Percentiles rank a stretch among this genome's conserved stretches.
phyloP scores from a whole-genome alignment of 2,888 invertebrate species.

The Volucella zonaria region DNA sequence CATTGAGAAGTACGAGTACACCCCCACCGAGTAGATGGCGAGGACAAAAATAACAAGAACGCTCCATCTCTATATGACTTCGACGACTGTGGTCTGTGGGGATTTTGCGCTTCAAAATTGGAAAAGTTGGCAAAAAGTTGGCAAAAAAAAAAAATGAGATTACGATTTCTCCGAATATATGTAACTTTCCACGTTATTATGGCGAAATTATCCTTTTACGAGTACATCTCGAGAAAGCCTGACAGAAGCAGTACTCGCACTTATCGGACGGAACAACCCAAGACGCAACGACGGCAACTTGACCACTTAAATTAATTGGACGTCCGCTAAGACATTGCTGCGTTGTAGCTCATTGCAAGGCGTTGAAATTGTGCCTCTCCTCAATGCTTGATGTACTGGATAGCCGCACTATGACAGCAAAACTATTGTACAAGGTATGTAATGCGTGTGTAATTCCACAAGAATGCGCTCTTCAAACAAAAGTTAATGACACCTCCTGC shows the following conservation, averaged over 20 bases:
- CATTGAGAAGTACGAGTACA: conserved; percentile 58
- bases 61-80: neutral
- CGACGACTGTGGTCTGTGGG: neutral
- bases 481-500: conserved; percentile 21
- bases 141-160: too few species aligned
- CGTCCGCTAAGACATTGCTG: conserved; percentile 41
- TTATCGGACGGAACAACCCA: neutral
- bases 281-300: conserved; percentile 3
- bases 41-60: conserved; percentile 5
- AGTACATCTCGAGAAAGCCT: conserved; percentile 41
- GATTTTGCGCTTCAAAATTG: conserved; percentile 26
- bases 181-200: conserved; percentile 52
- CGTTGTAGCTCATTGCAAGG: conserved; percentile 17
- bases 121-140: conserved; percentile 38
- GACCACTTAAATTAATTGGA: conserved; percentile 71
- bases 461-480: conserved; percentile 47
- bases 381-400: conserved; percentile 52
- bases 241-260: conserved; percentile 10
- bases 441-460: conserved; percentile 43
- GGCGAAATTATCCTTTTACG: conserved; percentile 55
- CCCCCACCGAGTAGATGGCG: neutral
- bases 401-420: conserved; percentile 61
- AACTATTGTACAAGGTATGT: conserved; percentile 38
- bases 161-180: conserved; percentile 28
- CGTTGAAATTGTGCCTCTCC: conserved; percentile 35